Conservation (phyloP, 2,113 vertebrate genomes). For the Microtus oregoni region DNA sequence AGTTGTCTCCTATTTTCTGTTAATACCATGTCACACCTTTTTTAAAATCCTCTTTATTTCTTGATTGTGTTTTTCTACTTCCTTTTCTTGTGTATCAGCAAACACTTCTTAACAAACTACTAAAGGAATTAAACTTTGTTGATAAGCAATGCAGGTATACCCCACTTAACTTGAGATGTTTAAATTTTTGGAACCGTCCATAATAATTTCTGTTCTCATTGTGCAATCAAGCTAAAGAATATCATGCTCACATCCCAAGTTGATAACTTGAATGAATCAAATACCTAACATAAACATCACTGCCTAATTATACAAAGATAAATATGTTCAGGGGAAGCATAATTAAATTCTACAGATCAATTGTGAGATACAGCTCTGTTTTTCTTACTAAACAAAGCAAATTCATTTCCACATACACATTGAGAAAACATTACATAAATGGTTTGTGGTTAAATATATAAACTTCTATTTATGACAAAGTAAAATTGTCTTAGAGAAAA, state of each 20-base stretch:
- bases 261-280: constrained; percentile 24
- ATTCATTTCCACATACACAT: neutral
- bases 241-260: neutral
- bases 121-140: neutral
- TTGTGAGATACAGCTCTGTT: neutral
- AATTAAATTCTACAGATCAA: constrained; percentile 1
- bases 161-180: neutral
- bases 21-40: neutral
- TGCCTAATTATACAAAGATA: neutral
- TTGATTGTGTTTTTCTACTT: neutral
- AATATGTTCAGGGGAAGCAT: neutral
- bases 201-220: neutral
- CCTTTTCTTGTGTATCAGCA: neutral
- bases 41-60: neutral
- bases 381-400: neutral
- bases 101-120: neutral
- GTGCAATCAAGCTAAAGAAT: neutral
- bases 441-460: neutral
- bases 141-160: neutral
- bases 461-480: neutral
- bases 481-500: neutral
- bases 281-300: neutral
- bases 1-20: neutral
- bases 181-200: neutral
- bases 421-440: neutral